Percentiles rank a stretch among this genome's conserved stretches.
Conservation (phyloP, 2,888 invertebrate genomes). For the Invenusta paracnida region DNA sequence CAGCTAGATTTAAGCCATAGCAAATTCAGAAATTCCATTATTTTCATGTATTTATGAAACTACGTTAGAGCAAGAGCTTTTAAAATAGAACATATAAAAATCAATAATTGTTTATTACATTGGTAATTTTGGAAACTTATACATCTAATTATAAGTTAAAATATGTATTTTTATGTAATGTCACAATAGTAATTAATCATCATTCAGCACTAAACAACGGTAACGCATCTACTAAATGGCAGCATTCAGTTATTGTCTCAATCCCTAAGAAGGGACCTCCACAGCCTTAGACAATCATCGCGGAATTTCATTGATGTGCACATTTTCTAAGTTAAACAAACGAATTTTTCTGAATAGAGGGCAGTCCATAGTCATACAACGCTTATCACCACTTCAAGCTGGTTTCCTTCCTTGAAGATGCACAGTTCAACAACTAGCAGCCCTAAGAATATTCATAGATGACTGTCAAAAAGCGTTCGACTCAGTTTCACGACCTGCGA, state of each 20-base stretch:
- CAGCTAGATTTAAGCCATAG: no score
- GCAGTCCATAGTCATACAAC: neutral
- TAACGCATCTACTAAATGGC: neutral
- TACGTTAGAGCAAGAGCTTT: no score
- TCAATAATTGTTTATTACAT: no score
- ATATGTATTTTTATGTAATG: neutral
- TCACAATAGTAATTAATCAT: neutral
- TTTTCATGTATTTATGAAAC: no score
- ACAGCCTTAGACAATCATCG: neutral
- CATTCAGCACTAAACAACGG: neutral
- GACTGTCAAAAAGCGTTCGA: neutral
- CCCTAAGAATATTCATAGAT: neutral
- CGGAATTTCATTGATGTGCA: neutral
- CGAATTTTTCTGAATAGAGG: neutral
- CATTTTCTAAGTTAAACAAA: neutral
- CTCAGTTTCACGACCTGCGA: neutral
- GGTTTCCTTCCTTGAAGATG: neutral
- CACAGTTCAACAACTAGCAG: neutral
- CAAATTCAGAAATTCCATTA: no score
- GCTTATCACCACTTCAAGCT: neutral
- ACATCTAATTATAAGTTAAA: no score
- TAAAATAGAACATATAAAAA: no score
- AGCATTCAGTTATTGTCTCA: neutral
- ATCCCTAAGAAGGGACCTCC: neutral
- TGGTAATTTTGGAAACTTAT: no score